Percentiles rank a stretch among this genome's conserved stretches.
Conservation (phyloP, 2,888 invertebrate species). For the Sympetrum striolatum region DNA sequence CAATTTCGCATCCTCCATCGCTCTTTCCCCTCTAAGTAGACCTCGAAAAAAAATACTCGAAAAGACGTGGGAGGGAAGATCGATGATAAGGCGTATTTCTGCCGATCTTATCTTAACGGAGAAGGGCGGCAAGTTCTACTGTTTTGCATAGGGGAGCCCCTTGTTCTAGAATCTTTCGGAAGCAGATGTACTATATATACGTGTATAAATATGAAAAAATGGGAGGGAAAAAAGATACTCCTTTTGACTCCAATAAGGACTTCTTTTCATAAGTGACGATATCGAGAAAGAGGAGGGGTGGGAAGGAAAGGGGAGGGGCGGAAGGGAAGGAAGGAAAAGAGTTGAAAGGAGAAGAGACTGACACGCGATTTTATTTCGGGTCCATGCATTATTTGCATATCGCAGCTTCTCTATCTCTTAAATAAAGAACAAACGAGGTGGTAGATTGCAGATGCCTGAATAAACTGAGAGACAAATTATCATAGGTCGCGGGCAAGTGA, state of each 20-base stretch:
- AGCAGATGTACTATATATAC: not conserved
- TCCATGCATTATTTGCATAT: too few species aligned
- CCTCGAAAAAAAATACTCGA: not conserved
- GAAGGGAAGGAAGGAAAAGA: too few species aligned
- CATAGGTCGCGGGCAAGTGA: too few species aligned
- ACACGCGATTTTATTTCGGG: too few species aligned
- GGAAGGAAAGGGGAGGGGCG: too few species aligned
- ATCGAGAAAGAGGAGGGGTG: too few species aligned
- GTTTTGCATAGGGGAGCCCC: not conserved
- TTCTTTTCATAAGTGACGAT: not conserved
- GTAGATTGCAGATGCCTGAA: too few species aligned
- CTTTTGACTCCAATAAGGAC: not conserved
- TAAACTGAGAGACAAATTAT: too few species aligned
- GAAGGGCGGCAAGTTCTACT: not conserved
- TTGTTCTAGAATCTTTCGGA: not conserved
- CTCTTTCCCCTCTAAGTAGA: not conserved
- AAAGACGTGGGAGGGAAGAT: not conserved
- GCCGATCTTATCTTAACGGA: not conserved
- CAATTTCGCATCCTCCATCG: not conserved
- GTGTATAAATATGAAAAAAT: too few species aligned
- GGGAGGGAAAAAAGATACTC: not conserved
- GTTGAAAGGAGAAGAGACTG: too few species aligned
- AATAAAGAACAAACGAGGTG: too few species aligned
- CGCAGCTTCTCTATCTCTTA: too few species aligned
- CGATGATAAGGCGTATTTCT: not conserved